Evolutionary conservation across 2,888 invertebrate species (phyloP).

Genomic region (Euzophera pinguis): DNA sequence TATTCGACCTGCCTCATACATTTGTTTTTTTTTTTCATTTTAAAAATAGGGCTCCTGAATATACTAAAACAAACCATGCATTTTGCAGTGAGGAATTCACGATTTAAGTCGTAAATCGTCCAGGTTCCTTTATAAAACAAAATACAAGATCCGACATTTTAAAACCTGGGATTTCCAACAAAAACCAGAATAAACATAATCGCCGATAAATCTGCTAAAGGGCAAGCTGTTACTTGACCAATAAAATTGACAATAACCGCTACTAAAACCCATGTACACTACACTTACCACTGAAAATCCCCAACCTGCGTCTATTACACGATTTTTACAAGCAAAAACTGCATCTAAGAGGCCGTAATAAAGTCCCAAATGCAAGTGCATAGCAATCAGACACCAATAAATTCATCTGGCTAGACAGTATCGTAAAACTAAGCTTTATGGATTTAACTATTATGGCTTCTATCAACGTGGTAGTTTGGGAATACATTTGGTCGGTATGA

Average conservation of each 20-base stretch:
- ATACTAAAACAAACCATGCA: no score
- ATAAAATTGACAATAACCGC: conserved; percentile 23
- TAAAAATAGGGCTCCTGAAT: no score
- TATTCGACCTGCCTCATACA: no score
- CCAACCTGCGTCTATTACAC: not conserved
- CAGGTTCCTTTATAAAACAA: no score
- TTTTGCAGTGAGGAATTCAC: no score
- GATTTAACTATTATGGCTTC: conserved; percentile 46
- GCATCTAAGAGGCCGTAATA: conserved; percentile 21
- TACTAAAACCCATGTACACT: conserved; percentile 15
- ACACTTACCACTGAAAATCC: conserved; percentile 13
- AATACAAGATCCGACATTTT: no score
- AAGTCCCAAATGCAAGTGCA: conserved; percentile 33
- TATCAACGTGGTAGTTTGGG: conserved; percentile 31
- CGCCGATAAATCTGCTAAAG: conserved; percentile 11
- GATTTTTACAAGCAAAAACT: not conserved
- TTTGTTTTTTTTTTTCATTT: no score
- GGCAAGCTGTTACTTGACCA: conserved; percentile 14
- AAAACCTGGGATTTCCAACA: not conserved
- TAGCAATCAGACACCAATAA: conserved; percentile 30
- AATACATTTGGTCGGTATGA: conserved; percentile 17
- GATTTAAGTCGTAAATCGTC: no score
- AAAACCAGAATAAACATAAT: not conserved
- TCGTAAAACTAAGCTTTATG: conserved; percentile 54
- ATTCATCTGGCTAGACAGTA: conserved; percentile 54